Conservation (phyloP, 2,797 vertebrate genomes). For the Chromobotia macracanthus region DNA sequence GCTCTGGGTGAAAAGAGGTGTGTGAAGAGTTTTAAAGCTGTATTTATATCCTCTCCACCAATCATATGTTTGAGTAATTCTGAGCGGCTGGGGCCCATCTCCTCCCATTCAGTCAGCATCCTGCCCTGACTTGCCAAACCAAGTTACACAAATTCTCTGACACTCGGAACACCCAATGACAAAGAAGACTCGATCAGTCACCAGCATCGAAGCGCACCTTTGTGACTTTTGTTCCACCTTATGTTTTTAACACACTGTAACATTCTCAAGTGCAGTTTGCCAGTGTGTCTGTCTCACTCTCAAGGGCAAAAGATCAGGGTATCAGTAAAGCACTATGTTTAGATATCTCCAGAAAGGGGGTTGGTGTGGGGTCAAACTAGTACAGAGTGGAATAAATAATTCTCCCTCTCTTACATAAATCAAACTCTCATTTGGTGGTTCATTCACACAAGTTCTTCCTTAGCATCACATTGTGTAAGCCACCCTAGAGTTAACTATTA, state of each 20-base stretch:
- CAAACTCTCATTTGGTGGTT: not conserved
- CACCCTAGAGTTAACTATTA: constrained; percentile 14
- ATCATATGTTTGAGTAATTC: constrained; percentile 31
- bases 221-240: not conserved
- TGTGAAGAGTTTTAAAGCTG: not conserved
- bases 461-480: constrained; percentile 16
- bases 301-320: constrained; percentile 49
- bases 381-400: constrained; percentile 20
- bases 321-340: constrained; percentile 41
- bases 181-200: not conserved
- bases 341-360: constrained; percentile 24
- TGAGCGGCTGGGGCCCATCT: constrained; percentile 72
- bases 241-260: not conserved
- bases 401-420: constrained; percentile 1
- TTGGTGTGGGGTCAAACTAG: constrained; percentile 18
- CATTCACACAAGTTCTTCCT: constrained; percentile 21
- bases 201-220: not conserved
- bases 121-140: constrained; percentile 51
- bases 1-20: not conserved
- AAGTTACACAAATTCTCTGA: constrained; percentile 12
- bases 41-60: constrained; percentile 12
- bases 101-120: constrained; percentile 38
- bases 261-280: not conserved
- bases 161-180: not conserved
- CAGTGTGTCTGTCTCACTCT: constrained; percentile 25